Base-by-base conservation (phyloP, 37 sponge, comb jelly and placozoan species). In the Haliclona indistincta region DNA sequence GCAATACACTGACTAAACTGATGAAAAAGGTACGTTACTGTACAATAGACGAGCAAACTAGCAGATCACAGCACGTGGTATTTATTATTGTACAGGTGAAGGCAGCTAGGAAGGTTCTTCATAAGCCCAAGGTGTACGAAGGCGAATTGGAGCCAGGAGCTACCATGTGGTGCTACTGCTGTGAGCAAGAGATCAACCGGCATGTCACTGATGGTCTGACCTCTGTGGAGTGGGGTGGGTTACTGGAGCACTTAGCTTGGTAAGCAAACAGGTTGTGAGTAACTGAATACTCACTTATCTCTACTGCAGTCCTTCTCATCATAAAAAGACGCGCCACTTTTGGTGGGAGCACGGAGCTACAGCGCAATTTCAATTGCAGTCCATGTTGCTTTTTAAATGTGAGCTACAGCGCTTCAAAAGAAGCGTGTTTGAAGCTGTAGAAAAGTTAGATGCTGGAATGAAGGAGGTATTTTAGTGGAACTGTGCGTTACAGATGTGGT, bases 161-260 rank as follows among this genome's bases (percentile, higher is more conserved):
- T 20, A 42, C 39, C 13, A 45, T 92, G 71, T 92, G 92, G 92
- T 92, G 92, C 39, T 84, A 92, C 68, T 87, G 79, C 77, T 92
- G 92, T 68, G 66, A 71, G 37, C 17, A 43, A 45, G 89, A 87
- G 71, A 76, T 92, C 15, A 36, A 45, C 22, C 72, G 67, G 44
- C 89, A 92, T 29, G 39, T 74, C 73, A 79, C 81, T 5, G 73
- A 87, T 63, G 56, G 77, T 32, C 29, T 44, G 11, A 36, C 56
- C n/a, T 63, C 90, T n/a, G 63, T 92, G 0, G 76, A 69, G 64
- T 87, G 85, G 84, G 92, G 85, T 34, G 92, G 92, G 30, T 56
- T 86, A 23, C 43, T 92, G 22, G 81, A 92, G 43, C 92, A 92
- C 45, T 64, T 92, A 80, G 43, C 71, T 0, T 73, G 78, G 91